A percentile compares a stretch with the other conserved stretches of the same genome.
phyloP scores from a whole-genome alignment of 1,140 invertebrate species.

The Halesus radiatus region DNA sequence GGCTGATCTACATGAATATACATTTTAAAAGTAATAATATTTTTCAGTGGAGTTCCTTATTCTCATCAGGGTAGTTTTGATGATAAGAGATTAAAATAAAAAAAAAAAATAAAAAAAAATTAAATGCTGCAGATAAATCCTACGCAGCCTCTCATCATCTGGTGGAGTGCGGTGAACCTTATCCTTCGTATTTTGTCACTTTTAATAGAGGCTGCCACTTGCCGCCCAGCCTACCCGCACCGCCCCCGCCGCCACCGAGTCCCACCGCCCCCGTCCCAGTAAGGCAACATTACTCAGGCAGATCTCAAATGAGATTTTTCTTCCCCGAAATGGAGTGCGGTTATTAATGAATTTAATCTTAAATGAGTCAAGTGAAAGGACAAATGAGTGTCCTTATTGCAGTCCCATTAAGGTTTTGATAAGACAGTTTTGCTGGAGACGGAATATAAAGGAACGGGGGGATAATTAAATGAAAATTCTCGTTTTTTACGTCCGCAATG shows the following conservation, averaged over 20 bases:
- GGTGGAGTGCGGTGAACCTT: too few relatives aligned
- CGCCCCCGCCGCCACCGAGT: too few relatives aligned
- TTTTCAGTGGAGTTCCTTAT: too few relatives aligned
- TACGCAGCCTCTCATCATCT: too few relatives aligned
- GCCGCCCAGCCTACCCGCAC: too few relatives aligned
- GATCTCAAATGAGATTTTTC: slow-evolving; percentile 28
- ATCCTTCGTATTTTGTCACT: background rate
- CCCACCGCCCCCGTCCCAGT: background rate
- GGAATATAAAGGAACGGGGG: too few relatives aligned
- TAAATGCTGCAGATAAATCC: too few relatives aligned
- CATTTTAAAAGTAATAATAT: too few relatives aligned
- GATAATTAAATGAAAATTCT: slow-evolving; percentile 23
- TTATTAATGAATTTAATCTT: slow-evolving; percentile 29
- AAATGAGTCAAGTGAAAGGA: slow-evolving; percentile 3
- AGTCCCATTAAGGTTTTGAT: background rate
- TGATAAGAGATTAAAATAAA: too few relatives aligned
- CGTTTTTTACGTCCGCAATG: slow-evolving; percentile 11
- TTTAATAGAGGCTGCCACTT: background rate
- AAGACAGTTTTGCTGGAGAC: slow-evolving; percentile 14
- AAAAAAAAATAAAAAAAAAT: too few relatives aligned
- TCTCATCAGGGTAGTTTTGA: too few relatives aligned
- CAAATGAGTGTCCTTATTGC: slow-evolving; percentile 2
- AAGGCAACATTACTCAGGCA: slow-evolving; percentile 2
- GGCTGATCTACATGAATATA: too few relatives aligned
- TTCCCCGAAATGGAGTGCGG: background rate